Evolutionary conservation across 2,888 invertebrate genomes (phyloP).

Genomic region (Anorthoa munda): DNA sequence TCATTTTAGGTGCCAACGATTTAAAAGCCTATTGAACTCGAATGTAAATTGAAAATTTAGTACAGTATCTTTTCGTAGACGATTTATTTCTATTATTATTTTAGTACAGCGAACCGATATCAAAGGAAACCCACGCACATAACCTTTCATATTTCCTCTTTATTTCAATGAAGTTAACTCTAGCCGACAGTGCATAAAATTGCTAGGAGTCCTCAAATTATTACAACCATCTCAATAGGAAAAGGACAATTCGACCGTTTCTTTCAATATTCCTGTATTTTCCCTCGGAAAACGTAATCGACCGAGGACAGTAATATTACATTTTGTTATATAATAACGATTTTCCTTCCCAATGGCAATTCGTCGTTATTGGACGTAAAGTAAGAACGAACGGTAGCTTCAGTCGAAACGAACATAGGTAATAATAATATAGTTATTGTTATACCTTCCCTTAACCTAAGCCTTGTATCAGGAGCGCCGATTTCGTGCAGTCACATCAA

Average conservation of each 20-base stretch:
- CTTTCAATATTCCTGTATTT: conserved; percentile 82
- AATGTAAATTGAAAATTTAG: conserved; percentile 20
- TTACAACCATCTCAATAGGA: conserved; percentile 78
- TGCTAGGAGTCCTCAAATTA: conserved; percentile 77
- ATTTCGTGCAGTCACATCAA: conserved; percentile 62
- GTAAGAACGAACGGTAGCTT: conserved; percentile 80
- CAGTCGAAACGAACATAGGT: conserved; percentile 84
- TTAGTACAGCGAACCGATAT: conserved; percentile 16
- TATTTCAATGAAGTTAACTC: conserved; percentile 70
- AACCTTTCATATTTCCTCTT: conserved; percentile 63
- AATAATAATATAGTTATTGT: conserved; percentile 87
- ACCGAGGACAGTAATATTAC: conserved; percentile 81
- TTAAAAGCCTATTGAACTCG: conserved; percentile 29
- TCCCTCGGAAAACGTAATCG: conserved; percentile 80
- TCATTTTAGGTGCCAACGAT: conserved; percentile 37
- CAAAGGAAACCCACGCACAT: conserved; percentile 43
- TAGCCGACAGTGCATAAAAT: conserved; percentile 77
- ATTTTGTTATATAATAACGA: conserved; percentile 84
- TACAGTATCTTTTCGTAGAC: conserved; percentile 1
- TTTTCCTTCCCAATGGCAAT: conserved; percentile 84
- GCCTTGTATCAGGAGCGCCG: conserved; percentile 66
- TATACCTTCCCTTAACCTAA: conserved; percentile 83
- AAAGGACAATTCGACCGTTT: conserved; percentile 80
- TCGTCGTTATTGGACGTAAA: conserved; percentile 87
- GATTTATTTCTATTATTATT: conserved; percentile 23